A percentile compares a stretch with the other conserved stretches of the same genome.
These are phyloP conservation scores for Butorides virescens DNA, from an alignment of 2,113 vertebrate genomes.

Conservation along the genomic window DNA sequence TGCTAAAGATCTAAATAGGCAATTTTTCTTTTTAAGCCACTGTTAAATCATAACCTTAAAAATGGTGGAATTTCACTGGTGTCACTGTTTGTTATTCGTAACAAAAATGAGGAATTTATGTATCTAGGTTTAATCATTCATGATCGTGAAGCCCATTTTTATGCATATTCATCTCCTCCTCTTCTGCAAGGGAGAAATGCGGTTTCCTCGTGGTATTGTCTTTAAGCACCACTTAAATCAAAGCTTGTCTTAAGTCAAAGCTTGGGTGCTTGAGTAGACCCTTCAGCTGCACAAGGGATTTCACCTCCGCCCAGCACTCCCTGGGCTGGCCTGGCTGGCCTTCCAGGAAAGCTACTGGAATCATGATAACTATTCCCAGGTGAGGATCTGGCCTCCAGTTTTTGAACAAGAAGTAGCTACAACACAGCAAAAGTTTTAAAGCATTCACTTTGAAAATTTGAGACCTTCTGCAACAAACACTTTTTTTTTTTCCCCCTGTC, in stretches of 20 bases:
- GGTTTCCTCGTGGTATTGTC: neutral
- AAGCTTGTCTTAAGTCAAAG: neutral
- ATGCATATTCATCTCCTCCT: neutral
- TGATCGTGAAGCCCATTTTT: neutral
- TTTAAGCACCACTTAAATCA: neutral
- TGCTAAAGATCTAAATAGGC: constrained; percentile 5
- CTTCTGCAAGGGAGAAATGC: neutral
- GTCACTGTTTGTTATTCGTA: neutral
- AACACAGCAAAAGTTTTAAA: neutral
- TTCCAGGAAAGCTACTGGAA: neutral
- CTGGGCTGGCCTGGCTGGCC: neutral
- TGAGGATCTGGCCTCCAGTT: neutral
- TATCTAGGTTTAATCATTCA: neutral
- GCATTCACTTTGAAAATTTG: neutral
- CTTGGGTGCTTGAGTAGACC: neutral
- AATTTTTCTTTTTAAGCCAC: neutral
- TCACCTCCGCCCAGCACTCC: neutral
- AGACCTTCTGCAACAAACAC: neutral
- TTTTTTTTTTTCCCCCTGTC: neutral
- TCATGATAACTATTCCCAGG: neutral
- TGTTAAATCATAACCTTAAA: constrained; percentile 19
- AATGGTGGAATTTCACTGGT: neutral
- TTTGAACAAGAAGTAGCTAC: neutral
- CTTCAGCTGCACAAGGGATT: neutral
- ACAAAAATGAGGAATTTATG: neutral